phyloP scores from a whole-genome alignment of 37 sponge, comb jelly and placozoan species.

The Tethya wilhelma region DNA sequence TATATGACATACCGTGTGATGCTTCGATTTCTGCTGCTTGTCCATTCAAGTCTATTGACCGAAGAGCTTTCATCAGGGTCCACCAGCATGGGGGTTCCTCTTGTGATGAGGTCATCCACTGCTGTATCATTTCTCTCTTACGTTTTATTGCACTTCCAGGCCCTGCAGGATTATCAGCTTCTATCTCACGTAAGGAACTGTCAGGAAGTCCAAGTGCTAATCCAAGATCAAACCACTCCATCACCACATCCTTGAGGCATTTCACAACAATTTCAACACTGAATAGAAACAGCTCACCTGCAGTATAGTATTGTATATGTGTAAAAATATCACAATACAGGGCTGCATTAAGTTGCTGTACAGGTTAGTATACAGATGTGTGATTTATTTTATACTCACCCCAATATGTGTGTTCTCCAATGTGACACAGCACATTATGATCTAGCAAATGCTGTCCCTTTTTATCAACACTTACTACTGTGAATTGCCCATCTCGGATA shows the following conservation, averaged over 20 bases:
- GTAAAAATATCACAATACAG: too few species aligned
- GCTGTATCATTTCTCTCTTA: neutral
- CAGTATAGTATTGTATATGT: too few species aligned
- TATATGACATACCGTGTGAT: neutral
- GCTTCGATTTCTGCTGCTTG: neutral
- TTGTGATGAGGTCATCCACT: neutral
- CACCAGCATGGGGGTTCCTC: constrained; percentile 5
- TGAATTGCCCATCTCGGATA: too few species aligned
- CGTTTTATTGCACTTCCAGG: neutral
- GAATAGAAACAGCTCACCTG: neutral
- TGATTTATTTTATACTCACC: too few species aligned
- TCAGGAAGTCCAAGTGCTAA: neutral
- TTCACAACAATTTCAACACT: neutral
- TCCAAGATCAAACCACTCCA: neutral
- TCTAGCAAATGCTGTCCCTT: too few species aligned
- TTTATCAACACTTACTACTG: too few species aligned
- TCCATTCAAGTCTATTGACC: neutral
- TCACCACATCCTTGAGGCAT: neutral
- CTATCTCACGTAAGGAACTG: neutral
- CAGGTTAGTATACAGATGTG: too few species aligned
- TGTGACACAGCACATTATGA: too few species aligned
- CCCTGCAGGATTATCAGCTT: neutral
- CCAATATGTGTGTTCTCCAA: too few species aligned
- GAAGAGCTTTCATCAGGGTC: neutral
- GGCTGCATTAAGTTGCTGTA: too few species aligned